Evolutionary conservation across 2,888 invertebrate genomes (phyloP).

Genomic region (Lithophane ornitopus): DNA sequence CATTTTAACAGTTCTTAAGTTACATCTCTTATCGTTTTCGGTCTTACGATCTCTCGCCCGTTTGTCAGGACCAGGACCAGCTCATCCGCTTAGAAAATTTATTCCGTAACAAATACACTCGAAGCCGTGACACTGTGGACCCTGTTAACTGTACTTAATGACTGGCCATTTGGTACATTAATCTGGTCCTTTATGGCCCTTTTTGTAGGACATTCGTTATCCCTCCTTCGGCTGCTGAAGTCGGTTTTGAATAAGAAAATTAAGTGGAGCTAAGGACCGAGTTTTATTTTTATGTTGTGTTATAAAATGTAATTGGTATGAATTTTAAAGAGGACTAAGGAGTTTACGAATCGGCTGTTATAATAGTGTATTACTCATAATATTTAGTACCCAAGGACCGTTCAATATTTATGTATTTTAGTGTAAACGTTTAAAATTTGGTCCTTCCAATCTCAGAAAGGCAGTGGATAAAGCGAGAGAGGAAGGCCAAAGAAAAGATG

Average conservation of each 20-base stretch:
- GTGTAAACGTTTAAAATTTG: neutral
- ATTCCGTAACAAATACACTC: constrained; percentile 76
- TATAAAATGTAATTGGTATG: constrained; percentile 25
- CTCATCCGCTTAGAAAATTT: constrained; percentile 77
- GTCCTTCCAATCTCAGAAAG: neutral
- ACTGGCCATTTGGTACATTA: constrained; percentile 79
- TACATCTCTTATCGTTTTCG: neutral
- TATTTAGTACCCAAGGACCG: neutral
- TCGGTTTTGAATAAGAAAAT: constrained; percentile 70
- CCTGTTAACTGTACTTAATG: constrained; percentile 80
- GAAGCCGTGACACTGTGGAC: constrained; percentile 74
- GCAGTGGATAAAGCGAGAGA: too few relatives aligned
- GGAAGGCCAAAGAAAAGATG: too few relatives aligned
- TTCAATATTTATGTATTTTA: neutral
- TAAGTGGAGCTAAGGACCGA: constrained; percentile 45
- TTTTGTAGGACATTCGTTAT: constrained; percentile 78
- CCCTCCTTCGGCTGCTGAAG: constrained; percentile 65
- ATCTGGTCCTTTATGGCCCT: constrained; percentile 75
- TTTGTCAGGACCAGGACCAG: constrained; percentile 54
- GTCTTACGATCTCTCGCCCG: constrained; percentile 8
- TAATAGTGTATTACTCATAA: neutral
- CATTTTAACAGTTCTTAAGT: neutral
- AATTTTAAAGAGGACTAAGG: constrained; percentile 14
- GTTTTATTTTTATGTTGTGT: constrained; percentile 45
- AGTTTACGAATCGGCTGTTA: neutral